These are phyloP conservation scores for Nibea albiflora DNA, from an alignment of 2,113 vertebrate species.

Conservation along the genomic window DNA sequence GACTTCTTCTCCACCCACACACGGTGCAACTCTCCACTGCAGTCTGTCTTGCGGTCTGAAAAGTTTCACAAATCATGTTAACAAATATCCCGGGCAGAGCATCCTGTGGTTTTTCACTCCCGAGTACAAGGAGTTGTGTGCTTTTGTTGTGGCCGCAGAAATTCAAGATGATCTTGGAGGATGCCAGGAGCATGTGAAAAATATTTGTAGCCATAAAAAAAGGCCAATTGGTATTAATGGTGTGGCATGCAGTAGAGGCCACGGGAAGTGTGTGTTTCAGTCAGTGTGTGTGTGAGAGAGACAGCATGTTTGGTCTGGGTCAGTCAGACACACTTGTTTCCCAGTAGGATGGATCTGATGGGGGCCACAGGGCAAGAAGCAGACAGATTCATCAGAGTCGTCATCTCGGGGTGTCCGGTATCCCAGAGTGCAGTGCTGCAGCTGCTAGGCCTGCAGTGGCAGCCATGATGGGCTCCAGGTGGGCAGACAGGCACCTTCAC, in stretches of 20 bases:
- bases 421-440: slow-evolving; percentile 80
- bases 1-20: slow-evolving; percentile 61
- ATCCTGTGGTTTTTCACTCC: slow-evolving; percentile 65
- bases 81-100: slow-evolving; percentile 63
- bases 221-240: slow-evolving; percentile 81
- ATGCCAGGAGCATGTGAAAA: slow-evolving; percentile 75
- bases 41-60: slow-evolving; percentile 54
- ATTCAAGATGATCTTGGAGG: slow-evolving; percentile 57
- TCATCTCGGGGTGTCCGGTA: slow-evolving; percentile 81
- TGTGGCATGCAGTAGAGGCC: slow-evolving; percentile 62
- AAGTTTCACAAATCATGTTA: slow-evolving; percentile 78
- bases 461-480: slow-evolving; percentile 84
- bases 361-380: slow-evolving; percentile 84
- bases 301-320: slow-evolving; percentile 73
- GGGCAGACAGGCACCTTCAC: slow-evolving; percentile 53
- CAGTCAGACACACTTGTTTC: slow-evolving; percentile 83
- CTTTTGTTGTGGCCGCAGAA: slow-evolving; percentile 75
- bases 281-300: slow-evolving; percentile 34
- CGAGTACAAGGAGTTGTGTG: slow-evolving; percentile 56
- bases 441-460: slow-evolving; percentile 71
- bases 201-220: slow-evolving; percentile 75
- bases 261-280: slow-evolving; percentile 56
- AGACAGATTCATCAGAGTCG: slow-evolving; percentile 86
- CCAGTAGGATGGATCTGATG: slow-evolving; percentile 84
- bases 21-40: slow-evolving; percentile 14